A percentile compares a stretch with the other conserved stretches of the same genome.
These are phyloP conservation scores for Actenoides hombroni DNA, from an alignment of 2,113 vertebrate species.

Conservation along the genomic window DNA sequence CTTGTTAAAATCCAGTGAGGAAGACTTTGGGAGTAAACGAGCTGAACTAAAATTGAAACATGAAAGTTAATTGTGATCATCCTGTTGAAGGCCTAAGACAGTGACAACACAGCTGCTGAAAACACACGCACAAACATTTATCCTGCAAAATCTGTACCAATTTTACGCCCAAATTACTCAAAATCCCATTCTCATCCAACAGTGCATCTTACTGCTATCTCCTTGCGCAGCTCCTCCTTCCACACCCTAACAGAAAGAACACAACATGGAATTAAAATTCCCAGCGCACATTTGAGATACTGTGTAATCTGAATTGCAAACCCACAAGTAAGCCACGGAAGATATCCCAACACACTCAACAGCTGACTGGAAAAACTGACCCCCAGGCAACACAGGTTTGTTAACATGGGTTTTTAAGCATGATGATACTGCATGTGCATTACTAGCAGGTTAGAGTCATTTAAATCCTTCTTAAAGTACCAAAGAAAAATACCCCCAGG, in stretches of 20 bases:
- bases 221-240: not conserved
- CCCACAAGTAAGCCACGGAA: not conserved
- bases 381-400: not conserved
- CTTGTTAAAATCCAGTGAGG: not conserved
- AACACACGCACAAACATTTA: not conserved
- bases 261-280: conserved; percentile 1
- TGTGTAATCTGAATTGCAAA: not conserved
- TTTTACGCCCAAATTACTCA: not conserved
- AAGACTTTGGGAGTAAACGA: not conserved
- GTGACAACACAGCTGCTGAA: not conserved
- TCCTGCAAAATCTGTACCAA: not conserved
- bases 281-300: not conserved
- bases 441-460: not conserved
- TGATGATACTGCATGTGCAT: not conserved
- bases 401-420: not conserved
- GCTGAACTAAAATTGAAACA: not conserved
- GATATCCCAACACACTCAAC: conserved; percentile 1
- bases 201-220: not conserved
- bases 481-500: conserved; percentile 2
- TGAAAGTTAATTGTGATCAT: not conserved
- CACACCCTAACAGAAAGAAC: not conserved
- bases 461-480: conserved; percentile 21
- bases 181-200: not conserved
- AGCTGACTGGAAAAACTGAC: not conserved
- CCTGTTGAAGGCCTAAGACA: not conserved